Evolutionary conservation across 1,140 invertebrate genomes (phyloP).

Genomic region (Drosophila santomea): DNA sequence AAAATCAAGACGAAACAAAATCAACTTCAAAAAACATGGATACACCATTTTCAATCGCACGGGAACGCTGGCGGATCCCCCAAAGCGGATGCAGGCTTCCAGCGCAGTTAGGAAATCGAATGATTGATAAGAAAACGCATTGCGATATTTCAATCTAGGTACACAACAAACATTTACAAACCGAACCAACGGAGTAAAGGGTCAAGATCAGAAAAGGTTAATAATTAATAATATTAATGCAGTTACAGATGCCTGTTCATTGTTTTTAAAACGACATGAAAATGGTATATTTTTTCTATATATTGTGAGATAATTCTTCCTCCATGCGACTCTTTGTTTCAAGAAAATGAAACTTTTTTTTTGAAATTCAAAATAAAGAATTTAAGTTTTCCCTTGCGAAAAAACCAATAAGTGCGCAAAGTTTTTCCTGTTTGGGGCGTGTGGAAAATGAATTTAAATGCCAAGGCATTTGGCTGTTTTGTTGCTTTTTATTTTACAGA

Average conservation of each 20-base stretch:
- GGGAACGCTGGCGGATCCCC: slow-evolving; percentile 14
- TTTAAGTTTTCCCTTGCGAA: slow-evolving; percentile 30
- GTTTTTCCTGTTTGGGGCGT: background rate
- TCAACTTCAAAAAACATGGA: slow-evolving; percentile 15
- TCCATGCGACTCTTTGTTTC: slow-evolving; percentile 16
- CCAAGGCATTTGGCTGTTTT: background rate
- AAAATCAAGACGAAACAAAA: slow-evolving; percentile 4
- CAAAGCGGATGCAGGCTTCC: slow-evolving; percentile 18
- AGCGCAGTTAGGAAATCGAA: slow-evolving; percentile 13
- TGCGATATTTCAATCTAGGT: slow-evolving; percentile 14
- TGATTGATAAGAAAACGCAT: slow-evolving; percentile 1
- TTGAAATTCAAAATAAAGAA: slow-evolving; percentile 32
- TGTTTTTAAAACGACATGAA: slow-evolving; percentile 45
- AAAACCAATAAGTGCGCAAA: background rate
- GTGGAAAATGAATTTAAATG: background rate
- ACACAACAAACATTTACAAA: background rate
- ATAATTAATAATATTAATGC: slow-evolving; percentile 36
- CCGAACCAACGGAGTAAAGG: background rate
- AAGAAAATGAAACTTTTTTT: slow-evolving; percentile 8
- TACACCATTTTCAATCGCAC: slow-evolving; percentile 17
- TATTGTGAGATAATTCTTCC: slow-evolving; percentile 41
- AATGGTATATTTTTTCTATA: slow-evolving; percentile 50
- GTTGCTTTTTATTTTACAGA: slow-evolving; percentile 21
- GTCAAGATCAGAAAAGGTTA: slow-evolving; percentile 9
- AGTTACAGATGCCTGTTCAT: slow-evolving; percentile 42